Conservation (phyloP, 2,888 invertebrate species). For the Drosophila lutescens region DNA sequence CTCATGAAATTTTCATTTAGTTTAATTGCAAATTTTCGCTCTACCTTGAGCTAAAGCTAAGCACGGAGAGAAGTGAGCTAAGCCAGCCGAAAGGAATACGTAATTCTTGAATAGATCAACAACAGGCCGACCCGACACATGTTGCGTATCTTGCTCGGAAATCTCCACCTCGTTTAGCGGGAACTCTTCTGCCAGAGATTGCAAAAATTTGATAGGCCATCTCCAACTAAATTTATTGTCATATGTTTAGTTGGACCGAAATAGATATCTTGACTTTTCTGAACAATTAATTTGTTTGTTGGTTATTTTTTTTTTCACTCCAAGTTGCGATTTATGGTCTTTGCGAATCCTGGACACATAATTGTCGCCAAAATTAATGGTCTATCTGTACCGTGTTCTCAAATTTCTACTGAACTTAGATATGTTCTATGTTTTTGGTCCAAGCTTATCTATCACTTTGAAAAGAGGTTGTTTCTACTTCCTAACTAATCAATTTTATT, state of each 20-base stretch:
- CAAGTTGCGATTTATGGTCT: conserved; percentile 13
- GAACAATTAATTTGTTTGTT: conserved; percentile 49
- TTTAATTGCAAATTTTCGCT: conserved; percentile 74
- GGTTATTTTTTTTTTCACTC: not conserved
- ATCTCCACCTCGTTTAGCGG: conserved; percentile 13
- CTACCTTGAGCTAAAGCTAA: conserved; percentile 50
- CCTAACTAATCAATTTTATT: conserved; percentile 29
- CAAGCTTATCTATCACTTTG: conserved; percentile 10
- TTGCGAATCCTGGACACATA: conserved; percentile 31
- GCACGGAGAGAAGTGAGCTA: conserved; percentile 6
- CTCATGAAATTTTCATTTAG: conserved; percentile 77
- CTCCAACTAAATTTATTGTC: conserved; percentile 58
- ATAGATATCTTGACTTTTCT: conserved; percentile 44
- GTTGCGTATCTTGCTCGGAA: conserved; percentile 15
- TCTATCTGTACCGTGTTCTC: conserved; percentile 1
- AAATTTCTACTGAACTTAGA: conserved; percentile 20
- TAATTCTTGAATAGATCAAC: conserved; percentile 46
- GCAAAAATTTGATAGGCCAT: conserved; percentile 51
- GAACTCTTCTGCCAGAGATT: conserved; percentile 47
- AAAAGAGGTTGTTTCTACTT: conserved; percentile 2
- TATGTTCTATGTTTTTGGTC: not conserved
- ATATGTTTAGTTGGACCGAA: conserved; percentile 16
- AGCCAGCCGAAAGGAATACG: conserved; percentile 32
- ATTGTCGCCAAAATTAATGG: conserved; percentile 20
- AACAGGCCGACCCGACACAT: conserved; percentile 13